Percentiles rank a stretch among this genome's conserved stretches.
phyloP scores from a whole-genome alignment of 2,888 invertebrate species.

The Drosophila pseudotalamancana region DNA sequence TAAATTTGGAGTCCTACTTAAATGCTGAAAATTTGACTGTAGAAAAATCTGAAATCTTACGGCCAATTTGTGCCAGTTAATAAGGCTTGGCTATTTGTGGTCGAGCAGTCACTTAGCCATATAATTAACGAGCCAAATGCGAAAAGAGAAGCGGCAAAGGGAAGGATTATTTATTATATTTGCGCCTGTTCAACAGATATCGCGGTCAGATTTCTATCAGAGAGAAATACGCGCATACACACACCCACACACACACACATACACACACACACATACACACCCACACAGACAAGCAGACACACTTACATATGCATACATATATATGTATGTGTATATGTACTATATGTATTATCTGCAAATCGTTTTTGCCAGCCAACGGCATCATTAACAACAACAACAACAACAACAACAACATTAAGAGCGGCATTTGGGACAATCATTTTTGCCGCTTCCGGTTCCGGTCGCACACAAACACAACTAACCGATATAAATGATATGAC shows the following conservation, averaged over 20 bases:
- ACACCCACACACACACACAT: no score
- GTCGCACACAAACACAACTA: constrained; percentile 6
- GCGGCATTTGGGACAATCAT: constrained; percentile 30
- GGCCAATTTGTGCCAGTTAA: constrained; percentile 1
- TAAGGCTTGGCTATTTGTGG: constrained; percentile 6
- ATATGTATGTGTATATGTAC: neutral
- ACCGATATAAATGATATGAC: constrained; percentile 53
- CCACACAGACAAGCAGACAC: neutral
- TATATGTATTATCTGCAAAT: constrained; percentile 1
- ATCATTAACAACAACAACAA: constrained; percentile 2
- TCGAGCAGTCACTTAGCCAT: neutral
- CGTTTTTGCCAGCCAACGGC: constrained; percentile 2
- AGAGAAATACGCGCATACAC: neutral
- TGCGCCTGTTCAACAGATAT: constrained; percentile 2
- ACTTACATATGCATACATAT: neutral
- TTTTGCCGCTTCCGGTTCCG: constrained; percentile 52
- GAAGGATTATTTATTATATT: constrained; percentile 30
- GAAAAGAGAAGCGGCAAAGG: constrained; percentile 3
- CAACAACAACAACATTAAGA: neutral
- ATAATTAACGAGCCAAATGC: constrained; percentile 31
- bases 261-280: no score
- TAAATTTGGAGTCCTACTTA: no score
- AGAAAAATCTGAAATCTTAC: neutral
- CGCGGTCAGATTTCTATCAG: constrained; percentile 2
- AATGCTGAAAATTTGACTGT: no score